Conservation (phyloP, 2,797 vertebrate species). For the Ceryle rudis region DNA sequence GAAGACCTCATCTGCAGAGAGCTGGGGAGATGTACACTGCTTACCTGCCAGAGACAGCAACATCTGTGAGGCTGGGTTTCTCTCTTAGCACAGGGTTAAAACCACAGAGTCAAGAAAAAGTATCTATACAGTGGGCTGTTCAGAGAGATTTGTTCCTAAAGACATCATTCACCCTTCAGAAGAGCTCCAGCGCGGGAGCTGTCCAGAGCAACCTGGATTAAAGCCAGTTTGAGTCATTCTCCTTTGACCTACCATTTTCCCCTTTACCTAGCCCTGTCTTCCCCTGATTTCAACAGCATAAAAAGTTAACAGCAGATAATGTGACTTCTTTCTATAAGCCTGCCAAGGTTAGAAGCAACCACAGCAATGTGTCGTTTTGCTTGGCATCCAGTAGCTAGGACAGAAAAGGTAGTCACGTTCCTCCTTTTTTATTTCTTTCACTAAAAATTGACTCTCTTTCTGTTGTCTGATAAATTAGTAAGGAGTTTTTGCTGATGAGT, state of each 20-base stretch:
- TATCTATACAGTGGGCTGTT: not conserved
- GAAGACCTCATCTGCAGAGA: not conserved
- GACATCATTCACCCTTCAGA: not conserved
- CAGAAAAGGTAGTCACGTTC: not conserved
- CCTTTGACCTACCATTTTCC: not conserved
- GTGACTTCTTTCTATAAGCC: not conserved
- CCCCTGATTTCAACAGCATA: not conserved
- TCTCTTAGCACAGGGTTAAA: not conserved
- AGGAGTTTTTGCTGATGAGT: conserved; percentile 62
- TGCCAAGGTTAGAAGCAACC: not conserved
- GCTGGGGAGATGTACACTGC: not conserved
- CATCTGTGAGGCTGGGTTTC: not conserved
- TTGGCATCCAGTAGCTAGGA: not conserved
- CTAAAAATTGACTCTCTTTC: not conserved
- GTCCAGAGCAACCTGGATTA: not conserved
- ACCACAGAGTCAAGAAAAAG: not conserved
- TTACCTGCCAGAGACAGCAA: not conserved
- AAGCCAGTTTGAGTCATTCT: not conserved
- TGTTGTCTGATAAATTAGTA: conserved; percentile 61
- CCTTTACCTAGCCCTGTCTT: not conserved
- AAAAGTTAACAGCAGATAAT: not conserved
- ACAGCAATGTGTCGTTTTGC: not conserved
- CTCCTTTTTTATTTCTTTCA: not conserved
- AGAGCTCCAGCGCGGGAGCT: not conserved
- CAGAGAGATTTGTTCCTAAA: not conserved